Conservation (phyloP, 2,113 vertebrate species). For the Pedetes capensis region DNA sequence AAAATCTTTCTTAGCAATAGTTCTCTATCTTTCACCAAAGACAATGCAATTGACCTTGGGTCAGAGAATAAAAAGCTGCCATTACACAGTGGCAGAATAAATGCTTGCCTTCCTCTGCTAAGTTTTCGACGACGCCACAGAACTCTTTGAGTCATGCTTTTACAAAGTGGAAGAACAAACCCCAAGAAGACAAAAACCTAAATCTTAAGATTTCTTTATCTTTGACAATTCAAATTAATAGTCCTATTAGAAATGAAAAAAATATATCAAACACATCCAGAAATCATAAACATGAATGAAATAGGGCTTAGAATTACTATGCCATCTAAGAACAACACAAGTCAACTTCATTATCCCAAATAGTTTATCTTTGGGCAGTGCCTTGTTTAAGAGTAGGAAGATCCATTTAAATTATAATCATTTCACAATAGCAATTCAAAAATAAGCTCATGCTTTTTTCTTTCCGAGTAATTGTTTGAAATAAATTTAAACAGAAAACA, state of each 20-base stretch:
- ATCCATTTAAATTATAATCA: slow-evolving; percentile 11
- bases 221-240: slow-evolving; percentile 53
- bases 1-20: slow-evolving; percentile 66
- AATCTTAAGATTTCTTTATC: slow-evolving; percentile 49
- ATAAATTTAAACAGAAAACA: not conserved
- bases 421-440: not conserved
- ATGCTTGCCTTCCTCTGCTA: slow-evolving; percentile 56
- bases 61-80: slow-evolving; percentile 72
- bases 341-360: not conserved
- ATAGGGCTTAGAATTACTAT: slow-evolving; percentile 19
- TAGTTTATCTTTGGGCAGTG: not conserved
- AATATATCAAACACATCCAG: slow-evolving; percentile 33
- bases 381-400: not conserved
- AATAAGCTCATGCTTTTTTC: not conserved
- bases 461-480: slow-evolving; percentile 31
- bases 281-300: slow-evolving; percentile 30
- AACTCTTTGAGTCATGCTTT: slow-evolving; percentile 55
- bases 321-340: slow-evolving; percentile 4
- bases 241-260: slow-evolving; percentile 50
- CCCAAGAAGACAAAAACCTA: slow-evolving; percentile 48
- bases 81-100: slow-evolving; percentile 72
- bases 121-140: slow-evolving; percentile 24
- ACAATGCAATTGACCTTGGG: slow-evolving; percentile 82
- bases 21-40: slow-evolving; percentile 77
- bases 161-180: slow-evolving; percentile 41